phyloP scores from a whole-genome alignment of 2,113 vertebrate genomes.

The Peromyscus polionotus region DNA sequence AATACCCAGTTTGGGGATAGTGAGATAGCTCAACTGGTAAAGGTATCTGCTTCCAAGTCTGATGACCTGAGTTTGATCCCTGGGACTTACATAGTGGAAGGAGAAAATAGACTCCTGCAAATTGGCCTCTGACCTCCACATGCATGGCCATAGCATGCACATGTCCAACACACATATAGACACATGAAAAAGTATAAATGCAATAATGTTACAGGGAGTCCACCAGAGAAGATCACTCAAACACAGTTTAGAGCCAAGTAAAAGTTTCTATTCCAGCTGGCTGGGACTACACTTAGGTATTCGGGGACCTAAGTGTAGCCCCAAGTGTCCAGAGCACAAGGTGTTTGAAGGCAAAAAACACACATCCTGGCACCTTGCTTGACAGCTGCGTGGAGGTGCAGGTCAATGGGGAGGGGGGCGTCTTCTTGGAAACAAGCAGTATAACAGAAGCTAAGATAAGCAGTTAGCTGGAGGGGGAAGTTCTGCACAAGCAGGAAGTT shows the following conservation, averaged over 20 bases:
- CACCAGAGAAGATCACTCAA: background rate
- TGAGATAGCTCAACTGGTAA: background rate
- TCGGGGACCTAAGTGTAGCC: background rate
- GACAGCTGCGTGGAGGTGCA: background rate
- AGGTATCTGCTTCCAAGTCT: background rate
- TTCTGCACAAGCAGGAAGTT: too few relatives aligned
- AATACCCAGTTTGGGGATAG: background rate
- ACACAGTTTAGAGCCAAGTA: background rate
- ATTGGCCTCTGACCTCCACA: background rate
- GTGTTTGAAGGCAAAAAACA: background rate
- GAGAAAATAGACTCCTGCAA: background rate
- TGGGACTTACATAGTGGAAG: background rate
- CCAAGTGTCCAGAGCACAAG: background rate
- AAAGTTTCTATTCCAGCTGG: background rate
- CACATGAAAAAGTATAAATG: background rate
- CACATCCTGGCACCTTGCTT: background rate
- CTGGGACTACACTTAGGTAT: background rate
- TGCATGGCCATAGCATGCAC: background rate
- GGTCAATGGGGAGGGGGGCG: too few relatives aligned
- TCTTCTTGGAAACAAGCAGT: background rate
- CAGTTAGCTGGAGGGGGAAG: too few relatives aligned
- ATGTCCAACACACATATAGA: background rate
- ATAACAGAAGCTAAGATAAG: too few relatives aligned
- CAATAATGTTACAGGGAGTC: background rate
- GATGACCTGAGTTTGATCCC: background rate